Evolutionary conservation across 1,140 invertebrate species (phyloP), one percentile per base, ranked within the genome.

Genomic region (Drosophila athabasca): DNA sequence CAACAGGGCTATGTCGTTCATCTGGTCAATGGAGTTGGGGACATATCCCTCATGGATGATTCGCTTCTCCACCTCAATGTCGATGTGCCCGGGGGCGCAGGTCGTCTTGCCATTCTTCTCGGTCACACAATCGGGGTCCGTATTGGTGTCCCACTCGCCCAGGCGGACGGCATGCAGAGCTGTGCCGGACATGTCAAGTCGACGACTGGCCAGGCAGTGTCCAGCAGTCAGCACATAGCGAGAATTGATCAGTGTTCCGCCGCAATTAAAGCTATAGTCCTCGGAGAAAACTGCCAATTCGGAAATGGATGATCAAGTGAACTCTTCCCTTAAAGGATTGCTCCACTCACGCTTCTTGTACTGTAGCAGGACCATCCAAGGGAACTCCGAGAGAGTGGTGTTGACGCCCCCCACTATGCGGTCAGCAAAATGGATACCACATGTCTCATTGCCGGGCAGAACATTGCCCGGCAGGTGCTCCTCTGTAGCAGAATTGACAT

Each of bases 1-100:
- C 5, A 97, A 62, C 6, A 97, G 85, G 0, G 95, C 96, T 52
- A 97, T 96, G 75, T 97, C 97, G 76, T 97, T 94, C 31, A 72
- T 52, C 72, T 96, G 95, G 52, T 94, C 92, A 0, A 73, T 79
- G 4, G 94, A 93, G 0, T 72, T 68, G 0, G 95, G 93, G 43
- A 92, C 79, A 76, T 96, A 97, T 0, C 92, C 68, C 53, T 95
- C 94, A 79, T 97, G 96, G 0, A 93, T 85, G 13, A 95, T 95
- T 35, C 92, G 81, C 65, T 94, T 92, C 39, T 94, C 94, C 5
- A 97, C 92, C 0, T 92, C 90, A 6, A 96, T 90, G 77, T 95
- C 94, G 2, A 95, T 66, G 0, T 93, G 92, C 0, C 92, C 89
- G 8, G 93, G 93, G 0, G 94, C 92, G 77, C 95, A 95, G 6